These are phyloP conservation scores for Anhinga anhinga DNA, from an alignment of 2,113 vertebrate genomes.

Conservation along the genomic window DNA sequence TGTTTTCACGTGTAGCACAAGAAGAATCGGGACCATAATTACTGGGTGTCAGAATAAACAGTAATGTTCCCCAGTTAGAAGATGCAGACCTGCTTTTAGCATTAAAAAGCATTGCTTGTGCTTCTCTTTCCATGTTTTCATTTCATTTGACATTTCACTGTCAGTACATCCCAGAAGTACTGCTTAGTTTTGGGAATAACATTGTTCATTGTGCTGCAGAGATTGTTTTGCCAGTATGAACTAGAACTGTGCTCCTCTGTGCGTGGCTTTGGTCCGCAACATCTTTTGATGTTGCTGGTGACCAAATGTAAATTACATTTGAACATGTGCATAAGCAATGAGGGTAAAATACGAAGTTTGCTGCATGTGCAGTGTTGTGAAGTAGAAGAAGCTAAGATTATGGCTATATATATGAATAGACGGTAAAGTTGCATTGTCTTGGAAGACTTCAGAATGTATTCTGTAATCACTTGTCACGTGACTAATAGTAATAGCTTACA, in stretches of 20 bases:
- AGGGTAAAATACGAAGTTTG: background rate
- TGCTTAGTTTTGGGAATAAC: background rate
- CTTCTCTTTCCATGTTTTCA: background rate
- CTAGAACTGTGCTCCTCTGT: background rate
- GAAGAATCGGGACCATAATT: background rate
- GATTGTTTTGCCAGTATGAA: background rate
- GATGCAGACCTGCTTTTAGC: background rate
- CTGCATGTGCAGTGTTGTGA: background rate
- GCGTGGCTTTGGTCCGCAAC: background rate
- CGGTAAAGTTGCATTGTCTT: background rate
- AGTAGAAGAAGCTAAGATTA: background rate
- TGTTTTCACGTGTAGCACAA: background rate
- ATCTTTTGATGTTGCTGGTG: background rate
- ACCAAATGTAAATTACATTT: background rate
- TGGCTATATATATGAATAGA: background rate
- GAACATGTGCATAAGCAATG: background rate
- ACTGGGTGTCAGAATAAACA: background rate
- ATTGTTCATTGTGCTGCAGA: background rate
- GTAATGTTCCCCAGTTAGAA: background rate
- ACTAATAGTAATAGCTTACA: background rate
- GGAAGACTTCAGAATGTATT: background rate
- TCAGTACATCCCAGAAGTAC: background rate
- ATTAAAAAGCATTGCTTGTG: background rate
- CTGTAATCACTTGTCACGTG: background rate
- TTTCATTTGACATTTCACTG: background rate